phyloP scores from a whole-genome alignment of 2,113 vertebrate genomes.

The Oxygymnocypris stewartii region DNA sequence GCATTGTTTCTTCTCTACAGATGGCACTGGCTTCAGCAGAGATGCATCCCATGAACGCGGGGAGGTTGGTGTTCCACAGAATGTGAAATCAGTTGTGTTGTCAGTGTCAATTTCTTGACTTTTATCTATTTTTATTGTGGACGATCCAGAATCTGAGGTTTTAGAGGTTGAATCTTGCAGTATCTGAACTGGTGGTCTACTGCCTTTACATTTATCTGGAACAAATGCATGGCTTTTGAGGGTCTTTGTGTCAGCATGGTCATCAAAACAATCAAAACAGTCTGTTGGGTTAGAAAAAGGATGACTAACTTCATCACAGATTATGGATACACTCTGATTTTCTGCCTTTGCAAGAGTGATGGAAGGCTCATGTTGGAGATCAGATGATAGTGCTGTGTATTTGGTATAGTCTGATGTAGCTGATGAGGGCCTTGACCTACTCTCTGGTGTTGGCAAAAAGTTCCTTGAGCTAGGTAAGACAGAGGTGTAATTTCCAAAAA shows the following conservation, averaged over 20 bases:
- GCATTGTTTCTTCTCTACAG: slow-evolving; percentile 4
- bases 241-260: neutral
- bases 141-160: neutral
- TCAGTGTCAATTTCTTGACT: slow-evolving; percentile 15
- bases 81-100: slow-evolving; percentile 20
- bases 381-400: slow-evolving; percentile 5
- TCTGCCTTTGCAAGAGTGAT: neutral
- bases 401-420: slow-evolving; percentile 14
- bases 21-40: neutral
- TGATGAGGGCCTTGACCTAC: slow-evolving; percentile 11
- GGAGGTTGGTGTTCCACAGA: neutral
- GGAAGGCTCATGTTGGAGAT: slow-evolving; percentile 24
- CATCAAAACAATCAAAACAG: neutral
- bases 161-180: slow-evolving; percentile 19
- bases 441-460: slow-evolving; percentile 28
- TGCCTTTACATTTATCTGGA: slow-evolving; percentile 15
- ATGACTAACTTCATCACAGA: neutral
- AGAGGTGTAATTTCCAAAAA: neutral
- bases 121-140: slow-evolving; percentile 12
- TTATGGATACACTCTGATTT: slow-evolving; percentile 7
- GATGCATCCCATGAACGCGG: slow-evolving; percentile 1
- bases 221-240: neutral
- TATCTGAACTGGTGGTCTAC: neutral
- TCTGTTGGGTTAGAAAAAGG: slow-evolving; percentile 9
- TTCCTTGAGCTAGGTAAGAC: slow-evolving; percentile 40